These are phyloP conservation scores for Artibeus jamaicensis DNA, from an alignment of 2,797 vertebrate genomes.

Conservation along the genomic window DNA sequence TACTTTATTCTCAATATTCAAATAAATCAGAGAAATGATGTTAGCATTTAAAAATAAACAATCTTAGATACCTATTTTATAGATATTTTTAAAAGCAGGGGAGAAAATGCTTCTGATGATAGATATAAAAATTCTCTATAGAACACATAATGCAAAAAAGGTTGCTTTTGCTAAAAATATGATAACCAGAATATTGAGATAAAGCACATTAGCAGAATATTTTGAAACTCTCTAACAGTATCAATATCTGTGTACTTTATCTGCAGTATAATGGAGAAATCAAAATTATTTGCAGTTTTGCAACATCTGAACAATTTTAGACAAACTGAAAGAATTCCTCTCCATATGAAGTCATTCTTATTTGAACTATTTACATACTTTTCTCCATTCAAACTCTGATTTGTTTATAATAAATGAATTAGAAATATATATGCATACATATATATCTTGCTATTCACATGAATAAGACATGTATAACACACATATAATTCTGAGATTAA, in stretches of 20 bases:
- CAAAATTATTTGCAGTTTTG: neutral
- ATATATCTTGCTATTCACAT: neutral
- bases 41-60: constrained; percentile 14
- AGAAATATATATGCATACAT: neutral
- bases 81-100: constrained; percentile 21
- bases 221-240: neutral
- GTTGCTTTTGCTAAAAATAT: neutral
- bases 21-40: neutral
- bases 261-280: neutral
- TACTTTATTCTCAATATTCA: neutral
- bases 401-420: constrained; percentile 2
- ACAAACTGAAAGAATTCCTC: neutral
- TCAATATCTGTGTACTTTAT: neutral
- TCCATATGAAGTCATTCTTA: neutral
- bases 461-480: neutral
- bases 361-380: neutral
- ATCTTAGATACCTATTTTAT: neutral
- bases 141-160: neutral
- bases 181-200: neutral
- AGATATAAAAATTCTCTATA: neutral
- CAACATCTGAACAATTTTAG: neutral
- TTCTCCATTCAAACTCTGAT: neutral
- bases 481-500: neutral
- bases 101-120: neutral
- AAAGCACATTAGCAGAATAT: neutral